Evolutionary conservation across 2,888 invertebrate species (phyloP).

Genomic region (Neoaliturus tenellus): DNA sequence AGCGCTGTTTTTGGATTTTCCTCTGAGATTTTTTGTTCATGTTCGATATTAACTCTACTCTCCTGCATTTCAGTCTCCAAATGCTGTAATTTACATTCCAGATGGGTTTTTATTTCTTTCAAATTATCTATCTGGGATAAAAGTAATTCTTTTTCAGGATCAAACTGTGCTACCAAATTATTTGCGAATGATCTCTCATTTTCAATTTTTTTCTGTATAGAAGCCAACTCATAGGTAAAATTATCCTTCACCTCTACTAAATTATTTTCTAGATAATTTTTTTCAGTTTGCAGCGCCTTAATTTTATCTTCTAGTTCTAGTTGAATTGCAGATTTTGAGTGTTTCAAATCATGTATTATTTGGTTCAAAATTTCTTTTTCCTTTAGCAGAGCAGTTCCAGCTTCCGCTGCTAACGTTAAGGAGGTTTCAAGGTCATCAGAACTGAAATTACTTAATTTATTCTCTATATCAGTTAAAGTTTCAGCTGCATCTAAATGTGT

Average conservation of each 20-base stretch:
- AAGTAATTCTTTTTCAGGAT: neutral
- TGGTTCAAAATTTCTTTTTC: neutral
- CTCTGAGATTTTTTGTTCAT: neutral
- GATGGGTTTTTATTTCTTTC: neutral
- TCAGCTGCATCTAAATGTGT: neutral
- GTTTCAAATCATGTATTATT: neutral
- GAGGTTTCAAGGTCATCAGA: neutral
- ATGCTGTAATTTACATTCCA: neutral
- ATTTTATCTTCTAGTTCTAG: neutral
- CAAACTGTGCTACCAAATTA: neutral
- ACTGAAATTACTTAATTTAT: neutral
- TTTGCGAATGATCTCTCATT: neutral
- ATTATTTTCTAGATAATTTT: neutral
- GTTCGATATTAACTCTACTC: no score
- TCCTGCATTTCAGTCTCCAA: neutral
- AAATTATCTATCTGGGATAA: neutral
- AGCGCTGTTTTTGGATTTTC: neutral
- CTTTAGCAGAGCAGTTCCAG: neutral
- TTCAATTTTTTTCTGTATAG: neutral
- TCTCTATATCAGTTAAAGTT: neutral
- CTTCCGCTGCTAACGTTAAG: neutral
- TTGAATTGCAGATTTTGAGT: neutral
- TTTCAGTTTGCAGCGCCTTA: neutral
- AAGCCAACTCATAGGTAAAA: neutral
- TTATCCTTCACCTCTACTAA: neutral